These are phyloP conservation scores for Parambassis ranga DNA, from an alignment of 2,797 vertebrate species.

Conservation along the genomic window DNA sequence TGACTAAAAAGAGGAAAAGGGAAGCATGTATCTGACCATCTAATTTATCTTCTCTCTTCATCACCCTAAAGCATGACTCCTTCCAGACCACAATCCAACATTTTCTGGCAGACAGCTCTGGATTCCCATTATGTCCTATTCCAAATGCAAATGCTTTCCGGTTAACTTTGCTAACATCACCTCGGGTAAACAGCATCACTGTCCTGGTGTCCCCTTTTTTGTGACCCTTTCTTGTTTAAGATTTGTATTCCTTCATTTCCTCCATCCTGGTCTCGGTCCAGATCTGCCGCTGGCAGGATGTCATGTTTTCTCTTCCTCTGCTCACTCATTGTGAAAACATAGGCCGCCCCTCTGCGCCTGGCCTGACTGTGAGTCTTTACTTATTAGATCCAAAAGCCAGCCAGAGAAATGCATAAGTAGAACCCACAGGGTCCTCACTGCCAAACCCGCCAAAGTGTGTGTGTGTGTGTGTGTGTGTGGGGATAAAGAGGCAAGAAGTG, in stretches of 20 bases:
- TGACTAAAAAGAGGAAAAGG: too few species aligned
- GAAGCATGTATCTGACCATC: too few species aligned
- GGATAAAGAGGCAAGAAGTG: background rate
- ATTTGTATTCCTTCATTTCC: background rate
- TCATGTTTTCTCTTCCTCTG: background rate
- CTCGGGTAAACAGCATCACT: background rate
- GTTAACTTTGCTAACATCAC: too few species aligned
- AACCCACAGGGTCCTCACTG: background rate
- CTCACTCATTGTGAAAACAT: conserved; percentile 13
- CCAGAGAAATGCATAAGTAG: conserved; percentile 1
- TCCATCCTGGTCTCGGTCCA: background rate
- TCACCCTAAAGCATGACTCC: too few species aligned
- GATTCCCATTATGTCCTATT: too few species aligned
- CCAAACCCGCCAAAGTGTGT: background rate
- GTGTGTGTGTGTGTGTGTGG: too few species aligned
- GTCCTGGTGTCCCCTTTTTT: background rate
- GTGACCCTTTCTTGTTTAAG: too few species aligned
- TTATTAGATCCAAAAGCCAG: conserved; percentile 26
- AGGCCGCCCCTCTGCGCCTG: background rate
- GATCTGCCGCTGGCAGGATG: background rate
- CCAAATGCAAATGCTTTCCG: too few species aligned
- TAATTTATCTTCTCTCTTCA: too few species aligned
- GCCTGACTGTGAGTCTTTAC: conserved; percentile 2
- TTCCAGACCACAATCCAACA: background rate
- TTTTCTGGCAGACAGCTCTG: background rate